Base-by-base conservation (phyloP, 2,113 vertebrate species). In the Hiodon tergisus region DNA sequence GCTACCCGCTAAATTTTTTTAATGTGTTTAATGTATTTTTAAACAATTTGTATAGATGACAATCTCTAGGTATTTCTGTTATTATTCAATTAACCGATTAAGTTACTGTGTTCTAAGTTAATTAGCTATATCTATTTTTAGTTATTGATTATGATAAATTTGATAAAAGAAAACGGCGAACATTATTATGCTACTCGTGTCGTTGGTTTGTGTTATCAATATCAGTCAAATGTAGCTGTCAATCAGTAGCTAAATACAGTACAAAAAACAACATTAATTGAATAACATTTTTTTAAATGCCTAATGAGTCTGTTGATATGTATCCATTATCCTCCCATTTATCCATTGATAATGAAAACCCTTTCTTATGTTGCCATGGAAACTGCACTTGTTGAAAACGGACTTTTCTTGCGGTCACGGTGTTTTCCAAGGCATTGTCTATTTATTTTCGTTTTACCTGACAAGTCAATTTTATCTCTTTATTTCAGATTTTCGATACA, bases 401-500 rank as follows among this genome's bases (percentile, higher is more conserved):
- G 84, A 75, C 76, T 78, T 84, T 81, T 83, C 68, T 76, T 81
- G 60, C 74, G 72, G 67, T 65, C 52, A 63, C 47, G 53, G 58
- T 74, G 73, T 67, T 75, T 74, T 75, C 65, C 13, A 47, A 10
- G 13, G 63, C 46, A 31, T 75, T 73, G 53, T 68, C 54, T 50
- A 48, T 62, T 51, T n/a, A 9, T 72, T 10, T 72, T 47, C 59
- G 70, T 57, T 70, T 16, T 16, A 8, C 51, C 17, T 65, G 16
- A 14, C 54, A 53, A 31, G 60, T n/a, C 16, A 14, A 50, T 46
- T 75, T 70, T 74, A 52, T 4, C 58, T 46, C 31, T 55, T 67
- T 67, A 47, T 89, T 92, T 84, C 87, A 95, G 94, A 95, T 93
- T 95, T 95, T 89, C 91, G 92, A 87, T 95, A 92, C 82, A 89